phyloP scores from a whole-genome alignment of 2,113 vertebrate species.

The Neogobius melanostomus region DNA sequence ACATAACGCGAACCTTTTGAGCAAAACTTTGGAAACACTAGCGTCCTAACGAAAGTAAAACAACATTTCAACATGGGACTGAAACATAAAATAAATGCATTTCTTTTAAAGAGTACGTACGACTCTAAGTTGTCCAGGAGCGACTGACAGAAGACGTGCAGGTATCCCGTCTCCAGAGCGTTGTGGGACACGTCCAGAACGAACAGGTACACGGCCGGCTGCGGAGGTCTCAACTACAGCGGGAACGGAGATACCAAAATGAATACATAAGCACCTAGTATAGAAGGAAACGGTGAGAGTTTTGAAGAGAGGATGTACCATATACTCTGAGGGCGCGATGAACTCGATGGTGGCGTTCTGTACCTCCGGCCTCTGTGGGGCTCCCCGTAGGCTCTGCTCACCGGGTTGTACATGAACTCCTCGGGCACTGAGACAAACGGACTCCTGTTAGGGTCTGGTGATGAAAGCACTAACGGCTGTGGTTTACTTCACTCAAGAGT shows the following conservation, averaged over 20 bases:
- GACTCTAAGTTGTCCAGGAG: slow-evolving; percentile 91
- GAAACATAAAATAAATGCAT: too few relatives aligned
- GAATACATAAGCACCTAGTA: fast-evolving
- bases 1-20: too few relatives aligned
- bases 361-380: slow-evolving; percentile 94
- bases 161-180: slow-evolving; percentile 93
- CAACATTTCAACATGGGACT: too few relatives aligned
- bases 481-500: not conserved
- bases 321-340: slow-evolving; percentile 98
- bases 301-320: slow-evolving; percentile 73
- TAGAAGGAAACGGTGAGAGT: not conserved
- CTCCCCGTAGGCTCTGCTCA: slow-evolving; percentile 93
- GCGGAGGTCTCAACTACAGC: slow-evolving; percentile 89
- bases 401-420: slow-evolving; percentile 97
- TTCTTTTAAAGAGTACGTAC: slow-evolving; percentile 76
- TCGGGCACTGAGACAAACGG: slow-evolving; percentile 84
- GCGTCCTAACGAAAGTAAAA: too few relatives aligned
- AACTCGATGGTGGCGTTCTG: slow-evolving; percentile 97
- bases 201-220: slow-evolving; percentile 96
- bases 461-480: too few relatives aligned
- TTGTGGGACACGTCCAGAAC: slow-evolving; percentile 95
- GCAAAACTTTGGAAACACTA: too few relatives aligned
- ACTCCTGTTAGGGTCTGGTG: too few relatives aligned
- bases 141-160: slow-evolving; percentile 90
- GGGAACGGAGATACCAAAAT: not conserved